Evolutionary conservation across 1,140 invertebrate genomes (phyloP).

Genomic region (Cyclina sinensis): DNA sequence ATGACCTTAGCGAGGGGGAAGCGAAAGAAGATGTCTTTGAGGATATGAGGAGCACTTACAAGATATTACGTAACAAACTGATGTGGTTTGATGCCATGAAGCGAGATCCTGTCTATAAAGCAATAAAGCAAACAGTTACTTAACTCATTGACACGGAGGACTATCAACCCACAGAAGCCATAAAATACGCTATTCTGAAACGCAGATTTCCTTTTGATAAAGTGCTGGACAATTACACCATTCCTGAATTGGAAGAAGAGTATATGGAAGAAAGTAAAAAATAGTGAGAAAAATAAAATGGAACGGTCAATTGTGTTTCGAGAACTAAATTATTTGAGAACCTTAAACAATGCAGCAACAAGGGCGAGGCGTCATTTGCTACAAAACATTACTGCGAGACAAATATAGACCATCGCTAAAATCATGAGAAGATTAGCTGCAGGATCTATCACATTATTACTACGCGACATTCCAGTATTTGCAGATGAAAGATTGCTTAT

Average conservation of each 20-base stretch:
- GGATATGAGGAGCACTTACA: slow-evolving; percentile 19
- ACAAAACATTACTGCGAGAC: too few species aligned
- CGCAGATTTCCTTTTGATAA: slow-evolving; percentile 27
- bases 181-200: slow-evolving; percentile 20
- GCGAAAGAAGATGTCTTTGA: slow-evolving; percentile 37
- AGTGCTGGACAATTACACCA: not conserved
- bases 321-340: too few species aligned
- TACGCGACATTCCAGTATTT: too few species aligned
- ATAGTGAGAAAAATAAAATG: too few species aligned
- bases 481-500: too few species aligned
- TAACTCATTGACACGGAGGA: not conserved
- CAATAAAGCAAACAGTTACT: not conserved
- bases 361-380: too few species aligned
- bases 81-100: slow-evolving; percentile 28
- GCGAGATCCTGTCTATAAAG: slow-evolving; percentile 22
- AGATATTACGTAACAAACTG: slow-evolving; percentile 18
- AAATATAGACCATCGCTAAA: too few species aligned
- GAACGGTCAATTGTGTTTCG: too few species aligned
- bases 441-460: too few species aligned
- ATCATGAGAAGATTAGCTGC: too few species aligned
- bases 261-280: too few species aligned
- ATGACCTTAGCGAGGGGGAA: not conserved
- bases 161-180: not conserved
- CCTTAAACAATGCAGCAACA: too few species aligned
- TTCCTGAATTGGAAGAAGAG: not conserved